A percentile compares a stretch with the other conserved stretches of the same genome.
These are phyloP conservation scores for Coturnix japonica DNA, from an alignment of 2,113 vertebrate genomes.

Conservation along the genomic window DNA sequence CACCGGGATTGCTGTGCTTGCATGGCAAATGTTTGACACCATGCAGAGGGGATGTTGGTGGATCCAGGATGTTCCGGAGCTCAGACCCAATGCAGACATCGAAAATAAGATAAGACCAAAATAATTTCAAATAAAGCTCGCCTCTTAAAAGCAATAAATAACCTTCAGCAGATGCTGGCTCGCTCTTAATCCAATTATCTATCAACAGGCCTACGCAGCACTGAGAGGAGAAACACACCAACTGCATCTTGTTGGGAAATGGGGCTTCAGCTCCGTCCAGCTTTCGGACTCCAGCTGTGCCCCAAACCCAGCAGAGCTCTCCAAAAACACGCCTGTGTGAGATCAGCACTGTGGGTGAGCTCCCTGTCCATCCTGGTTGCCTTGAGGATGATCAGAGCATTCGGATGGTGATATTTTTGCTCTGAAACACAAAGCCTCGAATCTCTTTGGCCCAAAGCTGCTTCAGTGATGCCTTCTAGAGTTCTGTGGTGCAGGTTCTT, in stretches of 20 bases:
- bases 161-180: constrained; percentile 31
- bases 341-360: neutral
- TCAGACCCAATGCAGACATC: neutral
- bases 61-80: neutral
- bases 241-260: neutral
- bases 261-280: neutral
- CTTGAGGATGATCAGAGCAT: neutral
- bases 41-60: neutral
- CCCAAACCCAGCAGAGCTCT: neutral
- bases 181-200: neutral
- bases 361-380: neutral
- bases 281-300: neutral
- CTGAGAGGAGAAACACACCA: neutral
- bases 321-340: accelerated
- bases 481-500: accelerated
- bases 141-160: constrained; percentile 18
- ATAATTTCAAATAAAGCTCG: neutral
- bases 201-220: neutral
- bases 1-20: neutral
- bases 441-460: neutral
- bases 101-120: constrained; percentile 27
- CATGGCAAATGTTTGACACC: neutral
- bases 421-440: accelerated
- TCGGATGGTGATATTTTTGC: neutral
- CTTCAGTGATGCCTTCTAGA: no score